Evolutionary conservation across 2,888 invertebrate species (phyloP).

Genomic region (Graphium colonna): DNA sequence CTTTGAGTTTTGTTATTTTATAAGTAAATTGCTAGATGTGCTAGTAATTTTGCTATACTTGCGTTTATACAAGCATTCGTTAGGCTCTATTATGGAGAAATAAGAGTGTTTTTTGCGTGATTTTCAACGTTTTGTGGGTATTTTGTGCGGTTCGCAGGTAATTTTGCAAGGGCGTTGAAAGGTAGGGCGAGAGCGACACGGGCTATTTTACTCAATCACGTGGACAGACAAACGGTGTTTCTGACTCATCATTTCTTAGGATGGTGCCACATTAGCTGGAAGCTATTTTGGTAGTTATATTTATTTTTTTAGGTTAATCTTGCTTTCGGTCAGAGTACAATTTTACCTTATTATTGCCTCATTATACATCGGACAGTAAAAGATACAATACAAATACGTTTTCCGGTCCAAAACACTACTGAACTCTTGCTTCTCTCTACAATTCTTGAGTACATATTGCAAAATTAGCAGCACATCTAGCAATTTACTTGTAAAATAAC

Average conservation of each 20-base stretch:
- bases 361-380: no score
- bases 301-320: no score
- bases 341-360: no score
- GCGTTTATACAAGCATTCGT: neutral
- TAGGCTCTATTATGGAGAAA: neutral
- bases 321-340: no score
- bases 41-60: neutral
- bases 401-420: no score
- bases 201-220: constrained; percentile 20
- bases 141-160: constrained; percentile 1
- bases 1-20: neutral
- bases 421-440: no score
- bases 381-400: no score
- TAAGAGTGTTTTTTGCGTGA: constrained; percentile 1
- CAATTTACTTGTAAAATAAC: neutral
- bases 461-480: neutral
- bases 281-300: no score
- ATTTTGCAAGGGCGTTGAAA: constrained; percentile 12
- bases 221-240: constrained; percentile 14
- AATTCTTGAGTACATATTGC: no score
- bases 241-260: constrained; percentile 15
- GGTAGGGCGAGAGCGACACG: constrained; percentile 15
- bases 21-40: neutral
- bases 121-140: neutral
- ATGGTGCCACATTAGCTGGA: constrained; percentile 9